phyloP scores from a whole-genome alignment of 2,888 invertebrate genomes.

The Stenurella melanura region DNA sequence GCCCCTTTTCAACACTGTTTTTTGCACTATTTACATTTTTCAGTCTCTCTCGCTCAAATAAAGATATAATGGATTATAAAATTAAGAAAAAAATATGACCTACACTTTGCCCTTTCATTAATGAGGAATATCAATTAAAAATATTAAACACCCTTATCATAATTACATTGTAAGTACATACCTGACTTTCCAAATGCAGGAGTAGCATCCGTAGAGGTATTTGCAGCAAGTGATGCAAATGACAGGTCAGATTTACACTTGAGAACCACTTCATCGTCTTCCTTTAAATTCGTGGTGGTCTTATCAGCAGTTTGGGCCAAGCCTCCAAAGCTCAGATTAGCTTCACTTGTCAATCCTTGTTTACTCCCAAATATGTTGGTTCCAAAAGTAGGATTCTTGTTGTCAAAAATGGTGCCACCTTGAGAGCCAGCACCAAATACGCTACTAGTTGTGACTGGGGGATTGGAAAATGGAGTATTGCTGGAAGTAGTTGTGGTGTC shows the following conservation, averaged over 20 bases:
- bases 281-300: conserved; percentile 54
- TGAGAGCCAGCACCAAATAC: conserved; percentile 48
- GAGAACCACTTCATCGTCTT: conserved; percentile 64
- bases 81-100: too few species aligned
- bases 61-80: too few species aligned
- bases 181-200: conserved; percentile 57
- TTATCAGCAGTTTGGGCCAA: background rate
- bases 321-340: conserved; percentile 16
- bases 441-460: conserved; percentile 26
- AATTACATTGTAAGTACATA: conserved; percentile 25
- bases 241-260: conserved; percentile 67
- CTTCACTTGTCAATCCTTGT: conserved; percentile 13
- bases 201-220: conserved; percentile 50
- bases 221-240: conserved; percentile 70
- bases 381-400: conserved; percentile 49
- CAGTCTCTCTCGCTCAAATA: too few species aligned
- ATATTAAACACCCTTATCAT: too few species aligned
- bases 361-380: conserved; percentile 37
- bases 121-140: too few species aligned
- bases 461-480: conserved; percentile 17
- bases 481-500: conserved; percentile 36
- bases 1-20: too few species aligned
- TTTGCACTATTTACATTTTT: too few species aligned
- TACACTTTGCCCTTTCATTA: too few species aligned
- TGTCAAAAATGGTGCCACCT: conserved; percentile 49